phyloP scores from a whole-genome alignment of 2,888 invertebrate genomes.

The Oeneis ivallda region DNA sequence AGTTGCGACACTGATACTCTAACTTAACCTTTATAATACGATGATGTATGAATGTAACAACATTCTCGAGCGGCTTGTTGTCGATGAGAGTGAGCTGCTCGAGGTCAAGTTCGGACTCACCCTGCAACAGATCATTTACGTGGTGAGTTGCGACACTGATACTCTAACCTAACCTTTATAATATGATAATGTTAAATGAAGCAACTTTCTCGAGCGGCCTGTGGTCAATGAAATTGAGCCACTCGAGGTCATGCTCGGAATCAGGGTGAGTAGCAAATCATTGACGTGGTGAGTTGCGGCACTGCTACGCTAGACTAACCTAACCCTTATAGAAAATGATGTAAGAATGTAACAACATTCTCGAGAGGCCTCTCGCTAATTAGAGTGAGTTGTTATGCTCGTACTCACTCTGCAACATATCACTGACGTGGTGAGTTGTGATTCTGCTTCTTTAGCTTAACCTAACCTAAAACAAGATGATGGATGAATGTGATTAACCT shows the following conservation, averaged over 20 bases:
- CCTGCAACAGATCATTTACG: slow-evolving; percentile 95
- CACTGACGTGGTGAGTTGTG: slow-evolving; percentile 91
- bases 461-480: background rate
- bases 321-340: no score
- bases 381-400: slow-evolving; percentile 95
- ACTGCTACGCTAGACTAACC: no score
- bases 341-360: slow-evolving; percentile 84
- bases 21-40: background rate
- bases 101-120: slow-evolving; percentile 96
- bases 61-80: slow-evolving; percentile 94
- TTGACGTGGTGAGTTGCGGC: slow-evolving; percentile 89
- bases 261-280: slow-evolving; percentile 96
- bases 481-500: slow-evolving; percentile 61
- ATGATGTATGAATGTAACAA: slow-evolving; percentile 77
- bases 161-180: background rate
- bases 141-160: slow-evolving; percentile 83
- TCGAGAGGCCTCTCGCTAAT: slow-evolving; percentile 95
- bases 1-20: slow-evolving; percentile 47
- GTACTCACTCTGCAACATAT: slow-evolving; percentile 96
- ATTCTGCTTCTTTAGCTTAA: background rate
- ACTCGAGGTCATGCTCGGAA: slow-evolving; percentile 93
- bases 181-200: background rate
- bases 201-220: slow-evolving; percentile 94
- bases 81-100: slow-evolving; percentile 94
- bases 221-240: slow-evolving; percentile 96